phyloP scores from a whole-genome alignment of 2,113 vertebrate species.

The Megaptera novaeangliae region DNA sequence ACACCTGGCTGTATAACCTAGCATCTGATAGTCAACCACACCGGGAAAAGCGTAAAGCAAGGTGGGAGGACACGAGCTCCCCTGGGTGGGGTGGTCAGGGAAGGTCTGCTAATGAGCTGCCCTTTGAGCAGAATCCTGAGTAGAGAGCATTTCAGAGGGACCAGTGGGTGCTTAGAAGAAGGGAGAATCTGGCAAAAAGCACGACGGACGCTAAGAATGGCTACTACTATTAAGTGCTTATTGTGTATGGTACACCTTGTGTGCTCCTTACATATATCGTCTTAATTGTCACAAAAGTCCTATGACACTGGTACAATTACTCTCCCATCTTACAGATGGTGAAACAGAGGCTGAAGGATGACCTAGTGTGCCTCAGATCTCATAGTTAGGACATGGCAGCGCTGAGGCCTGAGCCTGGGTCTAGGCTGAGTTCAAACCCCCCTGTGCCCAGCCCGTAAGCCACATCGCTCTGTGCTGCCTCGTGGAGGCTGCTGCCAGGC shows the following conservation, averaged over 20 bases:
- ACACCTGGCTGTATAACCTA: rapidly evolving
- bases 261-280: rapidly evolving
- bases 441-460: not conserved
- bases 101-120: not conserved
- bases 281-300: not conserved
- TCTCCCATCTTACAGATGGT: not conserved
- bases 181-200: not conserved
- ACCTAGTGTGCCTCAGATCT: not conserved
- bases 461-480: rapidly evolving
- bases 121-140: not conserved
- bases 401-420: not conserved
- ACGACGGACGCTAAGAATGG: not conserved
- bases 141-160: not conserved
- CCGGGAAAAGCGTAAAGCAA: not conserved
- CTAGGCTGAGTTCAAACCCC: not conserved
- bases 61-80: not conserved
- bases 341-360: not conserved
- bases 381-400: not conserved
- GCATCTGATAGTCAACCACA: not conserved
- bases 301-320: not conserved
- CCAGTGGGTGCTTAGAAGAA: not conserved
- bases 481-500: not conserved
- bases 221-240: not conserved
- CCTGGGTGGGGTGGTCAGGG: not conserved
- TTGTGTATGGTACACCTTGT: too few relatives aligned